These are phyloP conservation scores for Cerastoderma edule DNA, from an alignment of 2,888 invertebrate genomes.

Conservation along the genomic window DNA sequence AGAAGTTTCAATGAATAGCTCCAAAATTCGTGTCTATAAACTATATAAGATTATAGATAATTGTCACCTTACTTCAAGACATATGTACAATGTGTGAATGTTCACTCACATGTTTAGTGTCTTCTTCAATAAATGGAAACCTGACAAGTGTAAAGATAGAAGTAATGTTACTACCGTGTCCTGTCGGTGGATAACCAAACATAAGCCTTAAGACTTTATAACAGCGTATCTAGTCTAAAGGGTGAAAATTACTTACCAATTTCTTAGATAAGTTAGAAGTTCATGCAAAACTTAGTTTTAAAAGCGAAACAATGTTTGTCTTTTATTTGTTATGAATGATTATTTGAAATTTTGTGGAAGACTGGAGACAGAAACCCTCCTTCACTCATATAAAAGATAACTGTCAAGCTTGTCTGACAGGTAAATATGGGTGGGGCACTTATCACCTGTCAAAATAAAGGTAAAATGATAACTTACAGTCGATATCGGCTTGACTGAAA, in stretches of 20 bases:
- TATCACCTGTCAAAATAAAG: conserved; percentile 11
- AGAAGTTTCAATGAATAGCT: too few relatives aligned
- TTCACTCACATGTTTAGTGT: too few relatives aligned
- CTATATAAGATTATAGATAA: too few relatives aligned
- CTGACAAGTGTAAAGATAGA: too few relatives aligned
- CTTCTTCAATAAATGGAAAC: too few relatives aligned
- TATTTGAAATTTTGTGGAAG: not conserved
- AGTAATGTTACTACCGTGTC: not conserved
- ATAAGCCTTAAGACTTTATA: not conserved
- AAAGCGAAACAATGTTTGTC: not conserved
- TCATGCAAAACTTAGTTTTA: not conserved
- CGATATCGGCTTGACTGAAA: conserved; percentile 97
- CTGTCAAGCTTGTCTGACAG: conserved; percentile 16
- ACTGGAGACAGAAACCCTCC: not conserved
- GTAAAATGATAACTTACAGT: conserved; percentile 88
- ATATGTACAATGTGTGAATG: too few relatives aligned
- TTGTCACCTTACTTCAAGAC: too few relatives aligned
- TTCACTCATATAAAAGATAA: not conserved
- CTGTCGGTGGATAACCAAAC: not conserved
- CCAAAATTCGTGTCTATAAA: too few relatives aligned
- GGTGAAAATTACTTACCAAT: not conserved
- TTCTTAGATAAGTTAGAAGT: not conserved
- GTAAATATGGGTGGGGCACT: conserved; percentile 23
- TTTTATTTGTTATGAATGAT: not conserved
- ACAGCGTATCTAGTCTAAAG: not conserved